Evolutionary conservation across 2,888 invertebrate genomes (phyloP), one percentile per base, ranked within the genome.

Genomic region (Cyaniris semiargus): DNA sequence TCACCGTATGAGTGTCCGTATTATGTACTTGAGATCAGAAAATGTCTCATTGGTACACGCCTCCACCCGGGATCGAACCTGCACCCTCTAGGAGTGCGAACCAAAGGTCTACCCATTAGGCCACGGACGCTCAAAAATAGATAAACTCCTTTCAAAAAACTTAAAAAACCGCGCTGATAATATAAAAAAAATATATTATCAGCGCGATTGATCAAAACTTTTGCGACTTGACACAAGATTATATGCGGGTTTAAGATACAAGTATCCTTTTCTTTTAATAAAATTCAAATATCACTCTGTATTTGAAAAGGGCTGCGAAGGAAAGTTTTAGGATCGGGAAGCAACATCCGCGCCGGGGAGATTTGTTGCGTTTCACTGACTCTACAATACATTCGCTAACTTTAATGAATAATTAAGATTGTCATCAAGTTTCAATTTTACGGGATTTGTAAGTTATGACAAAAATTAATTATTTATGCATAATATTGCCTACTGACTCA

Each of bases 311-410:
- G 85, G 86, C 82, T 84, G 85, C 87, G 85, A 66, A 87, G 85
- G 85, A 84, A 91, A 92, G 92, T 92, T 91, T 89, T 80, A 88
- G 87, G 88, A 85, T 85, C 90, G 91, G 90, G 89, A 92, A 92
- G 91, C 92, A 91, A 91, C 87, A 85, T 86, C 85, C 87, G 86
- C 18, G 18, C 53, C 53, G 87, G 86, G 85, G 85, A 81, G 82
- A 84, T 84, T 86, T 87, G 86, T 87, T 84, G 83, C 87, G 85
- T 83, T 84, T 86, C 87, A 84, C 84, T 88, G 87, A 86, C 87
- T 84, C 82, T 85, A 86, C 85, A 88, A 66, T 66, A 66, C 66
- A 66, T 66, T 27, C 66, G 66, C 81, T 84, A 84, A 85, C 83
- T 85, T 80, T 27, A 66, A 66, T 66, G 66, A 66, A 66, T 66